A percentile compares a stretch with the other conserved stretches of the same genome.
phyloP scores from a whole-genome alignment of 2,888 invertebrate species.

The Ceriagrion tenellum region DNA sequence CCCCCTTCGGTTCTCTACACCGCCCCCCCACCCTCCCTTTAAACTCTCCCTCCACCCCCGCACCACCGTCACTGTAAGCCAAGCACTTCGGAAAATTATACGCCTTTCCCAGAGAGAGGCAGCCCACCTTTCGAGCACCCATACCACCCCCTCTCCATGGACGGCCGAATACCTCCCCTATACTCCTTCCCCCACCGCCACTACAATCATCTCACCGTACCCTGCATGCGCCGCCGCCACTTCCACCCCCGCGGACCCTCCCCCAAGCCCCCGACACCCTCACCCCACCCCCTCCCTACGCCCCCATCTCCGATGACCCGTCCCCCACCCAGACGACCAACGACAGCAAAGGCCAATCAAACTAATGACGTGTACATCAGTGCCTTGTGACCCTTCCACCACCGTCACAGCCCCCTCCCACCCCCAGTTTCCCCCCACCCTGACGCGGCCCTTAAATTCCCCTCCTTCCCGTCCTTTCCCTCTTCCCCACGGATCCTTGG shows the following conservation, averaged over 20 bases:
- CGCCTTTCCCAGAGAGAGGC: conserved; percentile 39
- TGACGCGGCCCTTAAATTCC: neutral
- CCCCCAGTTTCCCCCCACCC: neutral
- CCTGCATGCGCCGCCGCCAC: neutral
- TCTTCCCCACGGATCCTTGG: neutral
- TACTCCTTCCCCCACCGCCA: neutral
- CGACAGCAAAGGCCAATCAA: conserved; percentile 68
- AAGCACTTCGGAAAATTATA: conserved; percentile 67
- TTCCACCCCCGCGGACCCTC: neutral
- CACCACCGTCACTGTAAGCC: conserved; percentile 21
- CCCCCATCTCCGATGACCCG: neutral
- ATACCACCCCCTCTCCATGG: neutral
- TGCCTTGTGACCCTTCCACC: conserved; percentile 61
- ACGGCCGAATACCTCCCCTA: neutral
- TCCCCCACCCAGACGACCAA: conserved; percentile 28
- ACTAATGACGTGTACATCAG: conserved; percentile 68
- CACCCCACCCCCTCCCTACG: neutral
- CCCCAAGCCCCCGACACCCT: neutral
- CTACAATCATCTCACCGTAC: neutral
- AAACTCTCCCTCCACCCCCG: neutral
- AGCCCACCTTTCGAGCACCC: conserved; percentile 17
- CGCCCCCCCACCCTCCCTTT: neutral
- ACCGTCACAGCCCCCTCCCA: neutral
- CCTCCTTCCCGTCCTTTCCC: neutral
- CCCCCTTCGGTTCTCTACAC: neutral